Percentiles rank a stretch among this genome's conserved stretches.
phyloP scores from a whole-genome alignment of 2,797 vertebrate genomes.

The Dendrocincla tyrannina region DNA sequence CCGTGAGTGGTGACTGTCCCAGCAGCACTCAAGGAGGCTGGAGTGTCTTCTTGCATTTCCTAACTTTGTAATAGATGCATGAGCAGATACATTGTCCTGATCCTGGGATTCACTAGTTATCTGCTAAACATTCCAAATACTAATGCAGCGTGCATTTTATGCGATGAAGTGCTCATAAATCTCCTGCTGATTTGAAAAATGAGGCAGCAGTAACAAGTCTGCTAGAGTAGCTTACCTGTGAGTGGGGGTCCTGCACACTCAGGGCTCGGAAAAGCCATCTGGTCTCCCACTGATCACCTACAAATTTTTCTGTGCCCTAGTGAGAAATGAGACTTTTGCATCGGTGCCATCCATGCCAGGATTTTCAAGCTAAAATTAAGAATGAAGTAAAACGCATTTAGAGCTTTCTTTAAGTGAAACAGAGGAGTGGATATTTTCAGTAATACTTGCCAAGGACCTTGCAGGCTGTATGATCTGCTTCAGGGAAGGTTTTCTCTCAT shows the following conservation, averaged over 20 bases:
- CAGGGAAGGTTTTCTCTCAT: not conserved
- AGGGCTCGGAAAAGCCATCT: not conserved
- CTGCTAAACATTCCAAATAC: not conserved
- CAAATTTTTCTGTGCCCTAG: not conserved
- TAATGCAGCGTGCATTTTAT: not conserved
- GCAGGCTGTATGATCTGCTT: not conserved
- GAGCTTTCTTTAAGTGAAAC: not conserved
- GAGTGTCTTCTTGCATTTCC: not conserved
- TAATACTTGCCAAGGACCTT: not conserved
- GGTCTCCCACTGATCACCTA: not conserved
- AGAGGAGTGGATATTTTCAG: not conserved
- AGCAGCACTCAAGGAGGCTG: not conserved
- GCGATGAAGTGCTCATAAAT: not conserved
- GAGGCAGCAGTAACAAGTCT: not conserved
- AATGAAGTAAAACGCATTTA: not conserved
- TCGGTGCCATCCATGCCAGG: rapidly evolving
- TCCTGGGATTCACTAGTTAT: not conserved
- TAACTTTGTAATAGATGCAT: not conserved
- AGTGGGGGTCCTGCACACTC: not conserved
- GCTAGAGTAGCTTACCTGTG: not conserved
- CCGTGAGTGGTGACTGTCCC: not conserved
- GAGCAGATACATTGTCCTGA: not conserved
- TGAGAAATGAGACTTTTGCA: not conserved
- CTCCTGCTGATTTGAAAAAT: not conserved
- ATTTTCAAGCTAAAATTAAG: not conserved